These are phyloP conservation scores for Aethes cnicana DNA, from an alignment of 2,888 invertebrate genomes.

Conservation along the genomic window DNA sequence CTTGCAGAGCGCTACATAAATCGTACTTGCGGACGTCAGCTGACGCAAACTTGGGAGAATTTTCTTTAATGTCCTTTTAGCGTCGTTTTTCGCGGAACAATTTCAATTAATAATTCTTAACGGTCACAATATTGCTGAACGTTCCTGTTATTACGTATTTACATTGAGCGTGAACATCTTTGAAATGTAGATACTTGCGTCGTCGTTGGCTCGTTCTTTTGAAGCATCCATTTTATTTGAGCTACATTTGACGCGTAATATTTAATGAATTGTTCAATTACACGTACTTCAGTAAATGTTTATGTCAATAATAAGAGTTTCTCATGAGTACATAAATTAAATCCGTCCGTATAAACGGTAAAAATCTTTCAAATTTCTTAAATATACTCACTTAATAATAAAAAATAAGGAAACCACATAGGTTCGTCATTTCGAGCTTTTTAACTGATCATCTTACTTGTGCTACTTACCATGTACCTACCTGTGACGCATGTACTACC, in stretches of 20 bases:
- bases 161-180: slow-evolving; percentile 33
- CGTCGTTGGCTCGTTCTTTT: slow-evolving; percentile 13
- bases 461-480: too few species aligned
- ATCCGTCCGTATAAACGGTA: too few species aligned
- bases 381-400: too few species aligned
- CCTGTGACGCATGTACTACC: too few species aligned
- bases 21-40: slow-evolving; percentile 78
- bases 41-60: slow-evolving; percentile 74
- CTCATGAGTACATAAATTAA: background rate
- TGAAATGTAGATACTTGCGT: slow-evolving; percentile 13
- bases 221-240: slow-evolving; percentile 7
- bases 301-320: background rate
- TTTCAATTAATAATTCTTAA: slow-evolving; percentile 79
- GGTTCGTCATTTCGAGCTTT: too few species aligned
- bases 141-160: slow-evolving; percentile 45
- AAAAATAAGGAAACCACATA: too few species aligned
- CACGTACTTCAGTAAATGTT: too few species aligned
- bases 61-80: slow-evolving; percentile 77
- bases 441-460: too few species aligned
- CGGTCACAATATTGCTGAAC: slow-evolving; percentile 43
- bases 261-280: too few species aligned
- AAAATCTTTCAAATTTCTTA: too few species aligned
- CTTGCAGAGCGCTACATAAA: slow-evolving; percentile 69
- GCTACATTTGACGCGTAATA: too few species aligned
- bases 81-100: slow-evolving; percentile 71